phyloP scores from a whole-genome alignment of 2,797 vertebrate species.

The Meriones psammophilus region DNA sequence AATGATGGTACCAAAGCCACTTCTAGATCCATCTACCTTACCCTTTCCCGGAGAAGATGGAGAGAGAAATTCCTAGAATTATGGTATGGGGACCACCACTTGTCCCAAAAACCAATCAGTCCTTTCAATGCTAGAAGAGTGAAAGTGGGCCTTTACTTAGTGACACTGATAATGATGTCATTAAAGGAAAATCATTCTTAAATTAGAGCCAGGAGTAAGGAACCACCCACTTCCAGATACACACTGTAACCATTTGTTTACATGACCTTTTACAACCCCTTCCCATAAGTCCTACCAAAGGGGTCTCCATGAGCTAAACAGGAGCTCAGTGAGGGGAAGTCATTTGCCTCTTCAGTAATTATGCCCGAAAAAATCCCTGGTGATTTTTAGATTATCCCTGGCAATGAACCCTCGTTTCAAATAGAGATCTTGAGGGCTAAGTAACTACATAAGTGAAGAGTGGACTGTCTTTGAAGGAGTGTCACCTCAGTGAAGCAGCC shows the following conservation, averaged over 20 bases:
- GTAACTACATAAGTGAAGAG: not conserved
- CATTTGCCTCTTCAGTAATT: not conserved
- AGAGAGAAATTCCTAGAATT: not conserved
- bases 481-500: not conserved
- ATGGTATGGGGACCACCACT: not conserved
- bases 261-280: not conserved
- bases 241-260: not conserved
- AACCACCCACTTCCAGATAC: not conserved
- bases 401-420: not conserved
- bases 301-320: not conserved
- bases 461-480: not conserved
- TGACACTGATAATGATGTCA: not conserved
- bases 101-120: not conserved
- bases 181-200: not conserved
- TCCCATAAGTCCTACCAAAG: not conserved
- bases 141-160: not conserved
- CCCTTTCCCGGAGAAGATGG: not conserved
- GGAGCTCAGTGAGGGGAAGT: not conserved
- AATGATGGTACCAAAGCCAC: not conserved
- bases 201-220: not conserved
- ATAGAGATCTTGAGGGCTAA: not conserved
- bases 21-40: not conserved
- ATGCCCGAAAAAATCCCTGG: not conserved
- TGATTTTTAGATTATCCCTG: slow-evolving; percentile 10
- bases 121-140: not conserved